Evolutionary conservation across 2,888 invertebrate genomes (phyloP).

Genomic region (Dusona sp.): DNA sequence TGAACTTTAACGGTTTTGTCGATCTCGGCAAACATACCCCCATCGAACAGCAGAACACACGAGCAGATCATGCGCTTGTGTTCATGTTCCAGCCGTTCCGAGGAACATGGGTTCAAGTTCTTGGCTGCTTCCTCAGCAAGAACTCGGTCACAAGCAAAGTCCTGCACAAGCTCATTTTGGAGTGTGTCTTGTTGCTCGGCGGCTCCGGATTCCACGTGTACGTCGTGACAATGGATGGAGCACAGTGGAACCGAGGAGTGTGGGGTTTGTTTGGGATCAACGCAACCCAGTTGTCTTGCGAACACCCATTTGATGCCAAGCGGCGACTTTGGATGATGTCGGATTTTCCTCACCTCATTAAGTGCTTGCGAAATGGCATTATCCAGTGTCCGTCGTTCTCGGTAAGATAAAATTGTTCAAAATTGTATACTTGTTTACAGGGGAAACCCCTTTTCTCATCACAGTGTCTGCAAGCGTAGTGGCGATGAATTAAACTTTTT

Average conservation of each 20-base stretch:
- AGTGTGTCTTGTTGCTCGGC: background rate
- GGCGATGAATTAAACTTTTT: background rate
- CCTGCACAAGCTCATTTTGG: background rate
- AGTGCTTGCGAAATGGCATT: background rate
- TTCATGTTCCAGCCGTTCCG: conserved; percentile 74
- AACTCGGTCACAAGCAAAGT: conserved; percentile 26
- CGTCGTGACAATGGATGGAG: background rate
- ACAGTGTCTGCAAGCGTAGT: background rate
- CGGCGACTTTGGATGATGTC: conserved; percentile 5
- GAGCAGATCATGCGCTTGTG: conserved; percentile 75
- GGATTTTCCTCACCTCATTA: background rate
- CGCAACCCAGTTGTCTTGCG: background rate
- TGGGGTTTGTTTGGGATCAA: background rate
- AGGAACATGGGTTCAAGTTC: conserved; percentile 71
- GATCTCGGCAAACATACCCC: conserved; percentile 72
- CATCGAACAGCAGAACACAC: conserved; percentile 44
- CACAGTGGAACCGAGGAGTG: conserved; percentile 3
- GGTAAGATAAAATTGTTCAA: background rate
- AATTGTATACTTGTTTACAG: background rate
- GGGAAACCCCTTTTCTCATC: background rate
- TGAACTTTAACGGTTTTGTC: conserved; percentile 70
- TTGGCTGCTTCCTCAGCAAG: conserved; percentile 64
- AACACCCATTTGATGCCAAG: background rate
- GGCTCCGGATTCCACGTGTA: background rate
- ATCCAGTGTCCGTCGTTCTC: background rate